These are phyloP conservation scores for Oryzias celebensis DNA, from an alignment of 2,113 vertebrate genomes.

Conservation along the genomic window DNA sequence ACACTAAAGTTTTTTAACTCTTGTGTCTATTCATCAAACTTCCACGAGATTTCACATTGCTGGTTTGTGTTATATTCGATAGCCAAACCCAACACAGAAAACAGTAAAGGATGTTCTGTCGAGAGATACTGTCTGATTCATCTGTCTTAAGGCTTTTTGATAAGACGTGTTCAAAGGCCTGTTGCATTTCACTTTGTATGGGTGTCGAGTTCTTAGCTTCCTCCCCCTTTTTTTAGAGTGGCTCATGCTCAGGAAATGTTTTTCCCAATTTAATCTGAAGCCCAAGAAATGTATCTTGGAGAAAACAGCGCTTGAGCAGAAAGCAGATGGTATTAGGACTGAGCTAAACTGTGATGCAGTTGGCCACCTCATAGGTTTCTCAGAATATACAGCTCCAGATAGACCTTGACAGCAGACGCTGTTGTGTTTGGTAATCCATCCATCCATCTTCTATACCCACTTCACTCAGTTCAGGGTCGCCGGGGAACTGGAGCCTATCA, in stretches of 20 bases:
- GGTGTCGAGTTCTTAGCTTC: constrained; percentile 39
- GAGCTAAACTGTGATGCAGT: constrained; percentile 51
- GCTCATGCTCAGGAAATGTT: constrained; percentile 35
- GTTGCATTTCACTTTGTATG: constrained; percentile 19
- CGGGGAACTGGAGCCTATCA: no score
- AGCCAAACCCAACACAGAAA: constrained; percentile 41
- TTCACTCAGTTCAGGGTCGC: no score
- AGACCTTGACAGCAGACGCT: constrained; percentile 41
- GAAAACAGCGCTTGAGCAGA: constrained; percentile 45
- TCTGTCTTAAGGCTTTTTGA: constrained; percentile 29
- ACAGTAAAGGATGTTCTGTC: constrained; percentile 13
- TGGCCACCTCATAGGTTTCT: constrained; percentile 44
- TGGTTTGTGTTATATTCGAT: constrained; percentile 16
- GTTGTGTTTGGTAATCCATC: constrained; percentile 38
- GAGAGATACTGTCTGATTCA: constrained; percentile 20
- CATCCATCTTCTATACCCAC: no score
- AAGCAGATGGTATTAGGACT: constrained; percentile 73
- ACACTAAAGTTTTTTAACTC: constrained; percentile 62
- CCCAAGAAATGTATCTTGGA: constrained; percentile 49
- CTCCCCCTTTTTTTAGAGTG: constrained; percentile 19
- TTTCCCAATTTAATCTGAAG: constrained; percentile 40
- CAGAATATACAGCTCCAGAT: constrained; percentile 26
- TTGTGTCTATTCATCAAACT: constrained; percentile 36
- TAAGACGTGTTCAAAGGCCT: constrained; percentile 23
- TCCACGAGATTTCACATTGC: constrained; percentile 35